Percentiles rank a stretch among this genome's conserved stretches.
Evolutionary conservation across 2,888 invertebrate genomes (phyloP).

Genomic region (Scaptomyza polygonia): DNA sequence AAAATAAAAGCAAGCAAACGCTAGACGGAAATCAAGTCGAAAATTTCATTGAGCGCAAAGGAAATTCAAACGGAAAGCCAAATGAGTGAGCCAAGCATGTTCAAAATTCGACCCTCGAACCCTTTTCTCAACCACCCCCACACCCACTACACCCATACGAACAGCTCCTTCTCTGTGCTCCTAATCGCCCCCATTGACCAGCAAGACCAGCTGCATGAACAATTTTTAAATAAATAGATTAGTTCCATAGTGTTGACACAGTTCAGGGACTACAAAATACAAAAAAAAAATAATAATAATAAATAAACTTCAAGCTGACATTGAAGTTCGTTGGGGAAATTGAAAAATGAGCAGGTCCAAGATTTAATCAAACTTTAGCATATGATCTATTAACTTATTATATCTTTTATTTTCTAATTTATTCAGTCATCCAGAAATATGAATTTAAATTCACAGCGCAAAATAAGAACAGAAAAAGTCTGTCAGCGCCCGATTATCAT

Average conservation of each 20-base stretch:
- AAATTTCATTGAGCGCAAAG: constrained; percentile 79
- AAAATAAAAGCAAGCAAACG: constrained; percentile 74
- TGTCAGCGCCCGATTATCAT: too few relatives aligned
- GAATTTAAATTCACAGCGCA: too few relatives aligned
- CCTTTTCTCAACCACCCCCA: neutral
- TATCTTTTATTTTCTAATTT: too few relatives aligned
- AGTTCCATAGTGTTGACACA: constrained; percentile 22
- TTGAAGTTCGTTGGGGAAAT: neutral
- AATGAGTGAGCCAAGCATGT: constrained; percentile 61
- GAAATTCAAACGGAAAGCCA: constrained; percentile 79
- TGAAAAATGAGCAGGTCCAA: neutral
- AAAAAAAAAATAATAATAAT: neutral
- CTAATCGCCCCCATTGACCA: neutral
- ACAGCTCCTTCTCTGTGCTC: neutral
- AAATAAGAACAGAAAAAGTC: too few relatives aligned
- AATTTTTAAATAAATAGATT: constrained; percentile 53
- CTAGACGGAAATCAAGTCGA: constrained; percentile 78
- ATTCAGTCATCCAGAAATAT: too few relatives aligned
- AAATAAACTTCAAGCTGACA: neutral
- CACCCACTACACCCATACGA: too few relatives aligned
- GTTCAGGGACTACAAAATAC: constrained; percentile 11
- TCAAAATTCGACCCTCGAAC: constrained; percentile 1
- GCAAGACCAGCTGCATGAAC: constrained; percentile 27
- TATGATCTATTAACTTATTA: neutral
- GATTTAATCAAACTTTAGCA: neutral